These are phyloP conservation scores for Lagria hirta DNA, from an alignment of 2,888 invertebrate species.

Conservation along the genomic window DNA sequence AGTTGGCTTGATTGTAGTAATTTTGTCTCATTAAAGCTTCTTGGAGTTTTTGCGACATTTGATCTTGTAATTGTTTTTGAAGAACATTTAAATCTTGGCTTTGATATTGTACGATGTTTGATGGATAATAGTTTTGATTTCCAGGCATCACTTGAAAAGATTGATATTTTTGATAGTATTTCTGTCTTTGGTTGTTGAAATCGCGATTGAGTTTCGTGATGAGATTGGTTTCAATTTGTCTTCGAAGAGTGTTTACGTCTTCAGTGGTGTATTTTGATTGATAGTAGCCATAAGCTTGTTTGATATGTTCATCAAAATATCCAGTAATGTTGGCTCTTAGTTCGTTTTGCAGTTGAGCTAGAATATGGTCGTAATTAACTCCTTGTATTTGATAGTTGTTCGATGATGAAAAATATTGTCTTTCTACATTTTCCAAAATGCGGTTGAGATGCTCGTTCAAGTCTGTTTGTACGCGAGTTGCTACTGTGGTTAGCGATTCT, in stretches of 20 bases:
- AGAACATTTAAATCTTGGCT: slow-evolving; percentile 32
- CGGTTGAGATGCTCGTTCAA: slow-evolving; percentile 42
- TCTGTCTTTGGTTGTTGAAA: slow-evolving; percentile 33
- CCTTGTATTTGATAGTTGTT: slow-evolving; percentile 20
- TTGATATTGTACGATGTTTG: slow-evolving; percentile 20
- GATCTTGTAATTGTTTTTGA: slow-evolving; percentile 40
- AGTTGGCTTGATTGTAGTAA: slow-evolving; percentile 29
- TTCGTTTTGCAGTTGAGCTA: slow-evolving; percentile 44
- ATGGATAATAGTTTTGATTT: slow-evolving; percentile 15
- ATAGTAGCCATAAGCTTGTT: slow-evolving; percentile 41
- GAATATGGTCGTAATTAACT: slow-evolving; percentile 39
- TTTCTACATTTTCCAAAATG: slow-evolving; percentile 39
- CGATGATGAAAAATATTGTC: slow-evolving; percentile 37
- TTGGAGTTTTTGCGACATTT: slow-evolving; percentile 46
- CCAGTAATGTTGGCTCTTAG: slow-evolving; percentile 45
- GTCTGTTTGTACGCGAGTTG: slow-evolving; percentile 44
- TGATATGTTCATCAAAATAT: slow-evolving; percentile 44
- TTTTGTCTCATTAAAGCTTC: slow-evolving; percentile 36
- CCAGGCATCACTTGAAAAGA: slow-evolving; percentile 4
- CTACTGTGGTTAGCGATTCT: slow-evolving; percentile 44
- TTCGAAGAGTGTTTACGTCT: slow-evolving; percentile 45
- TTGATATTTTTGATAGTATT: slow-evolving; percentile 6
- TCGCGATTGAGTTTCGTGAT: slow-evolving; percentile 42
- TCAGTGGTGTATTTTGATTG: slow-evolving; percentile 42
- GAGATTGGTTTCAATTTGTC: slow-evolving; percentile 47